Conservation (phyloP, 2,888 invertebrate genomes). For the Epistrophella euchroma region DNA sequence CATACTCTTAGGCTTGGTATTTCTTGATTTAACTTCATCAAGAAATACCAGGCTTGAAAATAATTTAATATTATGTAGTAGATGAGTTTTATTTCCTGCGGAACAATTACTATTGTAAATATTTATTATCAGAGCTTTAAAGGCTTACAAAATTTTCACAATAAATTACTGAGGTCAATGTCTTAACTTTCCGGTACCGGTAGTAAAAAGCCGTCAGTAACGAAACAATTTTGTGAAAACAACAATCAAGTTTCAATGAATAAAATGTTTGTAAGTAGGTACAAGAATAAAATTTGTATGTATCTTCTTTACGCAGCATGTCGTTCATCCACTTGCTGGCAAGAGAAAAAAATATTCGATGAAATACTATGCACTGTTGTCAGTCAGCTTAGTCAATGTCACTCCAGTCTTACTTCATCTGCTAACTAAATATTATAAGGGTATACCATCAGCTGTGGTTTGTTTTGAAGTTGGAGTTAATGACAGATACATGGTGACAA, state of each 20-base stretch:
- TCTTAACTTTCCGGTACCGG: conserved; percentile 23
- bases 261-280: background rate
- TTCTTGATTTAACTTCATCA: too few relatives aligned
- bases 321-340: background rate
- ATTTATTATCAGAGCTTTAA: background rate
- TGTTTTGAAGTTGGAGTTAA: conserved; percentile 1
- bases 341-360: background rate
- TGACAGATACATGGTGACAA: conserved; percentile 16
- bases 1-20: background rate
- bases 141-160: background rate
- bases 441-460: conserved; percentile 1
- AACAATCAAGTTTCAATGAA: conserved; percentile 5
- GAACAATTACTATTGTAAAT: background rate
- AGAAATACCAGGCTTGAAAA: background rate
- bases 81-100: too few relatives aligned
- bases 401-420: background rate
- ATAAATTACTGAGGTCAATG: conserved; percentile 11
- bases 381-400: background rate
- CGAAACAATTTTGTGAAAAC: background rate
- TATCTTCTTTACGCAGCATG: background rate
- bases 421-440: background rate
- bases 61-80: background rate
- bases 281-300: background rate
- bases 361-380: background rate
- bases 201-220: background rate